phyloP scores from a whole-genome alignment of 2,797 vertebrate species.

The Falco berigora region DNA sequence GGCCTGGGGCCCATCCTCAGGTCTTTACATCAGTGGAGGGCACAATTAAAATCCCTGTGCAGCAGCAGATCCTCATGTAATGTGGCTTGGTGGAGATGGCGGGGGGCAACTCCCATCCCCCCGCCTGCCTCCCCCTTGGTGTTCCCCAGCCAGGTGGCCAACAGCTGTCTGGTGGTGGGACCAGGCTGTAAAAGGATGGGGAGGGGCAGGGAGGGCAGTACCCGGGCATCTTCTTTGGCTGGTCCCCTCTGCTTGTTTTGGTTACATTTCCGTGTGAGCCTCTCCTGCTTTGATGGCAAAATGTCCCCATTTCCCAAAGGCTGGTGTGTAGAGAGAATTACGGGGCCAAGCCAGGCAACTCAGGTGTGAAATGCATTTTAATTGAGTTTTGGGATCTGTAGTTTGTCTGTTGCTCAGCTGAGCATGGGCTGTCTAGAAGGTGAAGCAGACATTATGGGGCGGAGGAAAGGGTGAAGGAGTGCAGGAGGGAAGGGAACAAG shows the following conservation, averaged over 20 bases:
- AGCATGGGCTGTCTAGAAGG: constrained; percentile 25
- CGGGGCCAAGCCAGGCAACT: not conserved
- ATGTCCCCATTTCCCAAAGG: not conserved
- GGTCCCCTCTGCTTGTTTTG: not conserved
- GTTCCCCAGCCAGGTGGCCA: not conserved
- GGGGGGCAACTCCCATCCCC: not conserved
- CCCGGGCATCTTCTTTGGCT: not conserved
- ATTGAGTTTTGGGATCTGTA: constrained; percentile 52
- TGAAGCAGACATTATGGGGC: constrained; percentile 36
- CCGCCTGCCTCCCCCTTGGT: not conserved
- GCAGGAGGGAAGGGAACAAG: not conserved
- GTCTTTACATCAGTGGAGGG: not conserved
- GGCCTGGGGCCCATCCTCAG: not conserved
- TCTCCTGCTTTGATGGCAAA: not conserved
- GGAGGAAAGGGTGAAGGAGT: not conserved
- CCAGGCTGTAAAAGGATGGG: not conserved
- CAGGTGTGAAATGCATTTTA: constrained; percentile 66
- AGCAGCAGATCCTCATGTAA: not conserved
- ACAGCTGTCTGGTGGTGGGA: not conserved
- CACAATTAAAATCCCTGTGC: not conserved
- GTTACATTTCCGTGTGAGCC: not conserved
- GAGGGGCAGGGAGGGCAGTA: too few relatives aligned
- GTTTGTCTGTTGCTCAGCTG: constrained; percentile 43
- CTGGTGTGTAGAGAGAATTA: not conserved
- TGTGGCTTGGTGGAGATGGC: not conserved